Evolutionary conservation across 2,797 vertebrate genomes (phyloP).

Genomic region (Pangasius macronema): DNA sequence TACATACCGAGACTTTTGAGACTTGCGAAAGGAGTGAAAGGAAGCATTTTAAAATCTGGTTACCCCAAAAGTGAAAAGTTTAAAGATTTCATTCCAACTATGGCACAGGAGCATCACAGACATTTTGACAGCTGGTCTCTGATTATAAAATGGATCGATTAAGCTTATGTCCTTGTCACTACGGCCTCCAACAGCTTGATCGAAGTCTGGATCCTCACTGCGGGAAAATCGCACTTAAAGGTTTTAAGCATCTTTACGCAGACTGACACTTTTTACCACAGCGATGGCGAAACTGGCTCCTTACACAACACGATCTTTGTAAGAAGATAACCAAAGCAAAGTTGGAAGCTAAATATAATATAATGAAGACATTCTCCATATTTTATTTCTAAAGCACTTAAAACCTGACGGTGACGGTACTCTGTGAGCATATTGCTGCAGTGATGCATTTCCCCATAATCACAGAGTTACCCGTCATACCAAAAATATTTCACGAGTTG

Average conservation of each 20-base stretch:
- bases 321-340: not conserved
- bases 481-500: not conserved
- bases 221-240: not conserved
- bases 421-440: not conserved
- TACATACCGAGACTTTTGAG: too few species aligned
- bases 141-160: conserved; percentile 2
- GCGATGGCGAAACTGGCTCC: not conserved
- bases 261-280: not conserved
- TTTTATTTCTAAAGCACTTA: not conserved
- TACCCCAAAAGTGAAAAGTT: not conserved
- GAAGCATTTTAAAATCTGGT: not conserved
- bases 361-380: not conserved
- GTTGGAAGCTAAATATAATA: not conserved
- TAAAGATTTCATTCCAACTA: not conserved
- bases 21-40: too few species aligned
- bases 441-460: not conserved
- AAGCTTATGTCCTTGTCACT: not conserved
- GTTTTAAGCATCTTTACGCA: not conserved
- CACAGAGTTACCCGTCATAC: not conserved
- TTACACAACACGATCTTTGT: not conserved
- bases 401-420: not conserved
- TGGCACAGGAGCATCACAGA: not conserved
- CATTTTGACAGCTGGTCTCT: not conserved
- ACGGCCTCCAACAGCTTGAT: not conserved
- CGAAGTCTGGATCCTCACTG: not conserved